A percentile compares a stretch with the other conserved stretches of the same genome.
phyloP scores from a whole-genome alignment of 2,888 invertebrate species.

The Matsumyia berberina region DNA sequence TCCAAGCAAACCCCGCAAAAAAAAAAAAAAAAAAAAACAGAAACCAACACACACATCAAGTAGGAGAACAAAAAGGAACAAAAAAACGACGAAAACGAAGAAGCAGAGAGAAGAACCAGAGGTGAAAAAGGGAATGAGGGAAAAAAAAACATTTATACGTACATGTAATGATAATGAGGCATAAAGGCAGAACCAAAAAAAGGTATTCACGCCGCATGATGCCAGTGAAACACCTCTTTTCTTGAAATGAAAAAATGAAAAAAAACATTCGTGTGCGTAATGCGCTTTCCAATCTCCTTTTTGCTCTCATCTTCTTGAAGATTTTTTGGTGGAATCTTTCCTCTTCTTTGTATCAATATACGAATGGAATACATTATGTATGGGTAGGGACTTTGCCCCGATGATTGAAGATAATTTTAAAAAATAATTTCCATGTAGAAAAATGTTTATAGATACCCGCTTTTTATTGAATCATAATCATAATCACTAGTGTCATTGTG shows the following conservation, averaged over 20 bases:
- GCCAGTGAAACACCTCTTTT: slow-evolving; percentile 27
- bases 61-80: slow-evolving; percentile 20
- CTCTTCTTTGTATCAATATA: neutral
- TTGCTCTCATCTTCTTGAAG: slow-evolving; percentile 7
- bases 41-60: slow-evolving; percentile 4
- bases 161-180: slow-evolving; percentile 55
- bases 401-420: too few species aligned
- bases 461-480: too few species aligned
- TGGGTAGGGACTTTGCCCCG: too few species aligned
- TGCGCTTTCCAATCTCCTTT: slow-evolving; percentile 42
- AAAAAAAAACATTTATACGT: neutral
- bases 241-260: neutral
- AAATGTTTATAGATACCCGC: too few species aligned
- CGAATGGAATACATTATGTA: slow-evolving; percentile 2
- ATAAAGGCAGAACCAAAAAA: slow-evolving; percentile 19
- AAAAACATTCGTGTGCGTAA: slow-evolving; percentile 43
- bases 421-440: too few species aligned
- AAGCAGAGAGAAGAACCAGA: slow-evolving; percentile 12
- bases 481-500: too few species aligned
- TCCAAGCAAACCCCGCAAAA: slow-evolving; percentile 13
- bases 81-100: neutral
- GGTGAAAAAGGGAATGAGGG: too few species aligned
- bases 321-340: slow-evolving; percentile 5
- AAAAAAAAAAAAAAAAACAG: too few species aligned
- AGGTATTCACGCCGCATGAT: slow-evolving; percentile 49